These are phyloP conservation scores for Telmatherina bonti DNA, from an alignment of 2,797 vertebrate genomes.

Conservation along the genomic window DNA sequence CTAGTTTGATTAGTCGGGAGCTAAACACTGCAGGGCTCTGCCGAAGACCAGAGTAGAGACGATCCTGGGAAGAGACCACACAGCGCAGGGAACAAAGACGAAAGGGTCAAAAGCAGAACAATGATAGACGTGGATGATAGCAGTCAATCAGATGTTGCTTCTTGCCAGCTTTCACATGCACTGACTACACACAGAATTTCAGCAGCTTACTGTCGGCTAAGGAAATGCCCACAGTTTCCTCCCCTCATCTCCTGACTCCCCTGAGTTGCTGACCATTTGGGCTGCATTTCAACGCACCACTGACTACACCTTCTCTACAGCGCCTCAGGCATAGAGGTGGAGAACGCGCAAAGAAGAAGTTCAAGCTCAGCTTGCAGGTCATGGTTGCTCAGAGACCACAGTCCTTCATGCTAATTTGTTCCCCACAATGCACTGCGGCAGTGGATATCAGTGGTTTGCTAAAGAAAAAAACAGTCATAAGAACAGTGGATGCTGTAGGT, in stretches of 20 bases:
- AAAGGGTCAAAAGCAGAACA: slow-evolving; percentile 41
- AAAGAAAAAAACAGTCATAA: slow-evolving; percentile 35
- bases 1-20: slow-evolving; percentile 77
- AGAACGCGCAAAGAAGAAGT: slow-evolving; percentile 62
- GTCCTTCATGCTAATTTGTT: slow-evolving; percentile 82
- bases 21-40: slow-evolving; percentile 49
- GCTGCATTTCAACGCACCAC: slow-evolving; percentile 78
- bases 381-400: slow-evolving; percentile 79
- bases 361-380: slow-evolving; percentile 76
- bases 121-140: slow-evolving; percentile 61
- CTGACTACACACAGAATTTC: slow-evolving; percentile 40
- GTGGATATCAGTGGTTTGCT: slow-evolving; percentile 63
- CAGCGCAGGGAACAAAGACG: slow-evolving; percentile 49
- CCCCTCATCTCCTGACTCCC: slow-evolving; percentile 56
- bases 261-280: slow-evolving; percentile 71
- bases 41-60: slow-evolving; percentile 66
- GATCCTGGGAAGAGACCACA: slow-evolving; percentile 40
- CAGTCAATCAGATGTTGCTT: slow-evolving; percentile 64
- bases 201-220: slow-evolving; percentile 62
- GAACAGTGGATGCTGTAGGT: slow-evolving; percentile 61
- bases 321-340: slow-evolving; percentile 80
- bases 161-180: slow-evolving; percentile 41
- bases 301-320: slow-evolving; percentile 78
- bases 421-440: slow-evolving; percentile 78
- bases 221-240: slow-evolving; percentile 68